Evolutionary conservation across 2,797 vertebrate genomes (phyloP).

Genomic region (Coranthus polyacanthus): DNA sequence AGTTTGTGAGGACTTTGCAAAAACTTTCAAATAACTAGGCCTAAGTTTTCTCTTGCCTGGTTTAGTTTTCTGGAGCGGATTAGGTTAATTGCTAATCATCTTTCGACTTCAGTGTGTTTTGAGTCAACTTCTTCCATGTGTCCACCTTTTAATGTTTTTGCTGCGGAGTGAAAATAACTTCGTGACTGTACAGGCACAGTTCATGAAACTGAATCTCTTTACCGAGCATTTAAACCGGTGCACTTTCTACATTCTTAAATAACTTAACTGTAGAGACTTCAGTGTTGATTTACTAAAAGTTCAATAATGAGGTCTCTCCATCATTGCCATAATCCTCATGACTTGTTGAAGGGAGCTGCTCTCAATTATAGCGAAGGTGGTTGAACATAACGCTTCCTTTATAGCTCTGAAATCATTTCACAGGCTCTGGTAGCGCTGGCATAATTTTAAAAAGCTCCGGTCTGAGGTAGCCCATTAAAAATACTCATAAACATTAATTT

Average conservation of each 20-base stretch:
- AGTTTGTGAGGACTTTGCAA: no score
- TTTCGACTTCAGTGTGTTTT: not conserved
- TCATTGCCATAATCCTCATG: slow-evolving; percentile 61
- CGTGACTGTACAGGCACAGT: slow-evolving; percentile 8
- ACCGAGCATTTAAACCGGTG: slow-evolving; percentile 13
- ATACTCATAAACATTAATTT: slow-evolving; percentile 93
- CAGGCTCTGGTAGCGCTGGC: slow-evolving; percentile 81
- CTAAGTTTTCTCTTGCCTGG: no score
- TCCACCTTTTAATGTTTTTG: slow-evolving; percentile 27
- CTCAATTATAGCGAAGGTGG: slow-evolving; percentile 70
- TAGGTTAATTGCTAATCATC: not conserved
- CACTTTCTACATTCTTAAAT: slow-evolving; percentile 42
- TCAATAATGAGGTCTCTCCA: slow-evolving; percentile 61
- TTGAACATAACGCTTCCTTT: slow-evolving; percentile 79
- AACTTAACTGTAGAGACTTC: slow-evolving; percentile 33
- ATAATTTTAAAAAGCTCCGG: slow-evolving; percentile 90
- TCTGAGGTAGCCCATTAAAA: slow-evolving; percentile 91
- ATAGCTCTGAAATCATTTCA: slow-evolving; percentile 82
- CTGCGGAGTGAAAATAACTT: slow-evolving; percentile 12
- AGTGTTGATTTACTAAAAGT: slow-evolving; percentile 56
- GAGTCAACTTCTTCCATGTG: not conserved
- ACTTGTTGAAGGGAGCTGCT: slow-evolving; percentile 71
- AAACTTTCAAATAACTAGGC: no score
- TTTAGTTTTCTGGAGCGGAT: not conserved
- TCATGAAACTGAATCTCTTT: slow-evolving; percentile 29